Conservation (phyloP, 1,140 invertebrate genomes). For the Fopius arisanus region DNA sequence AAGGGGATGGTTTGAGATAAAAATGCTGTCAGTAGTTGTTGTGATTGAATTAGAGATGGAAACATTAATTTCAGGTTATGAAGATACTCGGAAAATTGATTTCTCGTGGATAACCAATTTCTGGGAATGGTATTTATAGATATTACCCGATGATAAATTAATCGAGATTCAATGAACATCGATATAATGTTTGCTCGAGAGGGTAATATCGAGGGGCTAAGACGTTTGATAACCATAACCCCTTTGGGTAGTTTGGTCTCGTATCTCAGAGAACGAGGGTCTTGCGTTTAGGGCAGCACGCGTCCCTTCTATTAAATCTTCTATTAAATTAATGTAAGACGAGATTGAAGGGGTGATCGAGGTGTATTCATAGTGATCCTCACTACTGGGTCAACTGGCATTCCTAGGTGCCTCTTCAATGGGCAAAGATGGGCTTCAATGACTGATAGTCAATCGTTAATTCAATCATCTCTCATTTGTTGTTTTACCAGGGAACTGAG, state of each 20-base stretch:
- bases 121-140: too few relatives aligned
- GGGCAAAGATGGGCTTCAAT: too few relatives aligned
- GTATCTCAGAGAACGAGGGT: constrained; percentile 35
- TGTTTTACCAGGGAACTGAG: too few relatives aligned
- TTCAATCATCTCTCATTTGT: not conserved
- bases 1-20: too few relatives aligned
- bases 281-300: constrained; percentile 48
- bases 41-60: too few relatives aligned
- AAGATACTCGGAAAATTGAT: too few relatives aligned
- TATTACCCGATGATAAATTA: not conserved
- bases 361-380: not conserved
- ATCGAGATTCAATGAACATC: constrained; percentile 25
- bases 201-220: not conserved
- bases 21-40: too few relatives aligned
- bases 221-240: constrained; percentile 14
- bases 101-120: too few relatives aligned
- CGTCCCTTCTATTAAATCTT: constrained; percentile 61
- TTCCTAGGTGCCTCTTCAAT: constrained; percentile 26
- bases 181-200: constrained; percentile 12
- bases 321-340: constrained; percentile 60
- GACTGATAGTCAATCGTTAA: not conserved
- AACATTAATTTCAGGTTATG: too few relatives aligned
- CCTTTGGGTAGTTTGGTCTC: not conserved
- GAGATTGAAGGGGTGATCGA: constrained; percentile 38
- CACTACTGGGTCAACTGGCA: constrained; percentile 32